Evolutionary conservation across 2,797 vertebrate species (phyloP).

Genomic region (Bovichtus variegatus): DNA sequence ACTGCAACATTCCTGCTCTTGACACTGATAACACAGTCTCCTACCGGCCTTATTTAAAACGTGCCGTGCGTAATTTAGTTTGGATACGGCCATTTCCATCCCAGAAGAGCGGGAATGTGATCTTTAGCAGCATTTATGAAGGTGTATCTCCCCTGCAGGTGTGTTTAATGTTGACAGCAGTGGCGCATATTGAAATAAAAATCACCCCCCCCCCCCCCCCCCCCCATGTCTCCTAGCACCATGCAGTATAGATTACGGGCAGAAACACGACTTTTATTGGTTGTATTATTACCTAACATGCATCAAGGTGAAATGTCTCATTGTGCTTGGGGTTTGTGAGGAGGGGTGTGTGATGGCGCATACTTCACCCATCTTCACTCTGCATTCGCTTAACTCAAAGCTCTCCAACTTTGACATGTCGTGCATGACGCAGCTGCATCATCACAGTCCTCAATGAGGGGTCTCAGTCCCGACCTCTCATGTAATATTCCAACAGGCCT

Average conservation of each 20-base stretch:
- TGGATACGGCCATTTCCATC: too few relatives aligned
- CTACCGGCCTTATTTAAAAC: too few relatives aligned
- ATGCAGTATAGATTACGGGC: not conserved
- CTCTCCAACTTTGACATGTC: not conserved
- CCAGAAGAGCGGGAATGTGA: not conserved
- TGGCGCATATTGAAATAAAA: not conserved
- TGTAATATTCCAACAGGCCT: constrained; percentile 42
- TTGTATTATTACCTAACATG: not conserved
- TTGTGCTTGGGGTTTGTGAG: constrained; percentile 16
- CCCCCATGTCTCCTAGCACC: too few relatives aligned
- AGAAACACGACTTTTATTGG: not conserved
- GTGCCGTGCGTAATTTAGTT: not conserved
- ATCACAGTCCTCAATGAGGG: not conserved
- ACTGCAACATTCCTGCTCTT: not conserved
- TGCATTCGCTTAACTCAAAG: constrained; percentile 1
- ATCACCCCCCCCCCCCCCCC: too few relatives aligned
- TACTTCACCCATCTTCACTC: not conserved
- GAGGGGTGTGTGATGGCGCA: constrained; percentile 5
- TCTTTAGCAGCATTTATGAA: not conserved
- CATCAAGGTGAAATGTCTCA: not conserved
- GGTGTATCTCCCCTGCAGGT: constrained; percentile 23
- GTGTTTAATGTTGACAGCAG: constrained; percentile 28
- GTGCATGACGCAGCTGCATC: not conserved
- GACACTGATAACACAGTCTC: not conserved
- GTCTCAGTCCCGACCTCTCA: not conserved